A percentile compares a stretch with the other conserved stretches of the same genome.
These are phyloP conservation scores for Tympanoctomys barrerae DNA, from an alignment of 2,797 vertebrate species.

Conservation along the genomic window DNA sequence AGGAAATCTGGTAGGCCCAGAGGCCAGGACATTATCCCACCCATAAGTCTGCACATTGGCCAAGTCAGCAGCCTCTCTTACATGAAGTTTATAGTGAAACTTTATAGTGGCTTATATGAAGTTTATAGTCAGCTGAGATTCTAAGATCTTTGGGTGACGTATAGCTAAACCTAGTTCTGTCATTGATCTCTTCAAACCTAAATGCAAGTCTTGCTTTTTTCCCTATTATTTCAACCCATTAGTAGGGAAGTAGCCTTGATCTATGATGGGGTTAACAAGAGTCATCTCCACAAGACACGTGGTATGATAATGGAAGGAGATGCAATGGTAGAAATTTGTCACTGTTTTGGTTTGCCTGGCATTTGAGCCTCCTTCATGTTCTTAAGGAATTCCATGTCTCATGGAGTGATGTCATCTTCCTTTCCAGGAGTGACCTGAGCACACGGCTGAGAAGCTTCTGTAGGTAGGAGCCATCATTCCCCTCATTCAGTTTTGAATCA, in stretches of 20 bases:
- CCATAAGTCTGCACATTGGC: background rate
- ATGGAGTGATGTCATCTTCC: background rate
- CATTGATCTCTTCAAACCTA: background rate
- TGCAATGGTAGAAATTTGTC: conserved; percentile 32
- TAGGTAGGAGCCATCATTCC: accelerated
- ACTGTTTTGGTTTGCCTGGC: conserved; percentile 9
- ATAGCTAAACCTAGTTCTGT: background rate
- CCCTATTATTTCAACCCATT: background rate
- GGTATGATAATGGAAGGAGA: conserved; percentile 23
- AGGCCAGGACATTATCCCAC: background rate
- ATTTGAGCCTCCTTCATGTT: conserved; percentile 1
- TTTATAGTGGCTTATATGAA: background rate
- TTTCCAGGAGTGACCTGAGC: background rate
- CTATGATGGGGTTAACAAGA: conserved; percentile 2
- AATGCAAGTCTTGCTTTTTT: conserved; percentile 44
- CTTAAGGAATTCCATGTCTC: conserved; percentile 46
- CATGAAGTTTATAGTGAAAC: no score
- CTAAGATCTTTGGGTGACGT: background rate
- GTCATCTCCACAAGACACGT: background rate
- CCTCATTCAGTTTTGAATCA: background rate
- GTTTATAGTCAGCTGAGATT: background rate
- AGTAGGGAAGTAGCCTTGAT: background rate
- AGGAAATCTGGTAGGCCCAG: background rate
- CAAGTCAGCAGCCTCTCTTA: background rate
- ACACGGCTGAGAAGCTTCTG: background rate